Conservation (phyloP, 1,140 invertebrate species). For the Pogonomyrmex barbatus region DNA sequence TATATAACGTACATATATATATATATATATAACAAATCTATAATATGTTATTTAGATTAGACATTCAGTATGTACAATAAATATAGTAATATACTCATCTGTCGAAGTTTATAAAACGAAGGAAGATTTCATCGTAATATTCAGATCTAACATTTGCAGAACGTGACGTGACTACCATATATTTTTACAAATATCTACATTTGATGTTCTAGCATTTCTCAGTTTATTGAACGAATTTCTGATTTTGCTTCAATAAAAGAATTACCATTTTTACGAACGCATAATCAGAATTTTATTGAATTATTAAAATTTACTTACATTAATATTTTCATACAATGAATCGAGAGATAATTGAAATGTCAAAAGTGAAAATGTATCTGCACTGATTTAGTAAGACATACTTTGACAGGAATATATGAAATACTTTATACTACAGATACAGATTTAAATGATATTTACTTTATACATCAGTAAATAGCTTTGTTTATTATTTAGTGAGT, state of each 20-base stretch:
- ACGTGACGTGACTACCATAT: background rate
- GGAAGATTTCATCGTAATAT: background rate
- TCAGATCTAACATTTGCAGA: background rate
- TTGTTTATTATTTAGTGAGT: background rate
- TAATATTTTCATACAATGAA: slow-evolving; percentile 5
- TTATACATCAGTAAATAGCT: background rate
- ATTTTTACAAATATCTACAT: background rate
- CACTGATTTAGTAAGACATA: background rate
- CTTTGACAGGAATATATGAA: background rate
- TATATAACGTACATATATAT: no score
- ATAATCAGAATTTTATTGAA: background rate
- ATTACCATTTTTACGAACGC: background rate
- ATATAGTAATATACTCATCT: background rate
- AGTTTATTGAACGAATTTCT: background rate
- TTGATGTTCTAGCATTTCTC: background rate
- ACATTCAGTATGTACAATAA: background rate
- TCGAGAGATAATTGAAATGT: background rate
- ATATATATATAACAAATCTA: background rate
- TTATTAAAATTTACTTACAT: background rate
- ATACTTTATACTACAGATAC: background rate
- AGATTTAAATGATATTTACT: background rate
- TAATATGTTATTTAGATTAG: background rate
- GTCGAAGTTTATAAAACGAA: background rate
- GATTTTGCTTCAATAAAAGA: background rate
- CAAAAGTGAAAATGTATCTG: background rate